Evolutionary conservation across 1,140 invertebrate species (phyloP).

Genomic region (Bombus breviceps): DNA sequence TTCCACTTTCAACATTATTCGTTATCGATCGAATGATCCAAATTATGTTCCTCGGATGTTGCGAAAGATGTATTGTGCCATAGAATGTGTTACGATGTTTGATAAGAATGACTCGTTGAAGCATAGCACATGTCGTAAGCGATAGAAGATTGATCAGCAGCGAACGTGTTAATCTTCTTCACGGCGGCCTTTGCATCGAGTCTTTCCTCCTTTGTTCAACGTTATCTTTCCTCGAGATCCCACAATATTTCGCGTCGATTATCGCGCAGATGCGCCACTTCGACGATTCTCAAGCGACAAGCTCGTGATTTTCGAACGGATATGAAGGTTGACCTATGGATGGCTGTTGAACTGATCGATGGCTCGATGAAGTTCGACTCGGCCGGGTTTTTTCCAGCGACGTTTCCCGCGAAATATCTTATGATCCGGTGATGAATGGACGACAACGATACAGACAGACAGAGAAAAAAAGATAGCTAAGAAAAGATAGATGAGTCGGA

Average conservation of each 20-base stretch:
- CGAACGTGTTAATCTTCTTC: too few relatives aligned
- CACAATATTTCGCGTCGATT: background rate
- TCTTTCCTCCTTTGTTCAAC: too few relatives aligned
- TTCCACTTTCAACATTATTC: too few relatives aligned
- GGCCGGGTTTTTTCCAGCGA: background rate
- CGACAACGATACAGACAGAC: slow-evolving; percentile 28
- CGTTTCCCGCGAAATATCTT: background rate
- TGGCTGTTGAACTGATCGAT: background rate
- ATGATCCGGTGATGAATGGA: background rate
- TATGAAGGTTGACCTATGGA: background rate
- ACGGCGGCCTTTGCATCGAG: too few relatives aligned
- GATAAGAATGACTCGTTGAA: too few relatives aligned
- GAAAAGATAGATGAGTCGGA: slow-evolving; percentile 13
- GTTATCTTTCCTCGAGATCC: background rate
- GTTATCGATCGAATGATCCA: too few relatives aligned
- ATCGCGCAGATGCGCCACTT: background rate
- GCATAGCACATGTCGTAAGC: too few relatives aligned
- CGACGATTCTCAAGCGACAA: background rate
- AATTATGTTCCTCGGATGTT: too few relatives aligned
- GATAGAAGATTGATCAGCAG: too few relatives aligned
- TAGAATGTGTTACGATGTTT: too few relatives aligned
- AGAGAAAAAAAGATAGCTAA: slow-evolving; percentile 18
- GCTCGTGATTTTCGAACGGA: background rate
- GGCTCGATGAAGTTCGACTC: slow-evolving; percentile 2
- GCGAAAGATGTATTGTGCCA: too few relatives aligned